These are phyloP conservation scores for Osedax frankpressi DNA, from an alignment of 2,888 invertebrate species.

Conservation along the genomic window DNA sequence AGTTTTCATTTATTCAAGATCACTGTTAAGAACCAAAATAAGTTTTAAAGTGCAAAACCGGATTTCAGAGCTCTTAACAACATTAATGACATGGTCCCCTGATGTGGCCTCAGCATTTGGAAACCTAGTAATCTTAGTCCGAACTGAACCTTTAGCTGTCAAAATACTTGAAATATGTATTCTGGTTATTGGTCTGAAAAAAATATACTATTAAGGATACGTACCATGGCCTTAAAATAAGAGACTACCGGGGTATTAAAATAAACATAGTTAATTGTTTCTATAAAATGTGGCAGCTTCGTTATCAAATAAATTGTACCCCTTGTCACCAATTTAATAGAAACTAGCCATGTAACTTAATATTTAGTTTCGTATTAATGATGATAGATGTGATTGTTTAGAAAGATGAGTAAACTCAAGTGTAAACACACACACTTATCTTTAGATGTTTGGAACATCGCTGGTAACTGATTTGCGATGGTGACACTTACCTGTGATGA, in stretches of 20 bases:
- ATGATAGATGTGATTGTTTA: not conserved
- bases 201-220: not conserved
- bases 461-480: not conserved
- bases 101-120: not conserved
- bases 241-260: not conserved
- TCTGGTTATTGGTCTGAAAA: not conserved
- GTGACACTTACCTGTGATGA: slow-evolving; percentile 32
- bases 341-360: not conserved
- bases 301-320: too few species aligned
- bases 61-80: too few species aligned
- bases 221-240: too few species aligned
- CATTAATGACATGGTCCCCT: too few species aligned
- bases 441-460: not conserved
- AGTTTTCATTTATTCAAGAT: too few species aligned
- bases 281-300: too few species aligned
- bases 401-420: not conserved
- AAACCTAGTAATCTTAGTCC: not conserved
- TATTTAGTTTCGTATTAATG: not conserved
- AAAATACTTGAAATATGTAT: not conserved
- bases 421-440: not conserved
- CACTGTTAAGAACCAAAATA: too few species aligned
- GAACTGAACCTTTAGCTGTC: not conserved
- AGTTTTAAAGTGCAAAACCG: too few species aligned
- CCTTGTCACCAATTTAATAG: not conserved
- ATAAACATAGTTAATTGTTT: too few species aligned